A percentile compares a stretch with the other conserved stretches of the same genome.
These are phyloP conservation scores for Pavo muticus DNA, from an alignment of 2,113 vertebrate species.

Conservation along the genomic window DNA sequence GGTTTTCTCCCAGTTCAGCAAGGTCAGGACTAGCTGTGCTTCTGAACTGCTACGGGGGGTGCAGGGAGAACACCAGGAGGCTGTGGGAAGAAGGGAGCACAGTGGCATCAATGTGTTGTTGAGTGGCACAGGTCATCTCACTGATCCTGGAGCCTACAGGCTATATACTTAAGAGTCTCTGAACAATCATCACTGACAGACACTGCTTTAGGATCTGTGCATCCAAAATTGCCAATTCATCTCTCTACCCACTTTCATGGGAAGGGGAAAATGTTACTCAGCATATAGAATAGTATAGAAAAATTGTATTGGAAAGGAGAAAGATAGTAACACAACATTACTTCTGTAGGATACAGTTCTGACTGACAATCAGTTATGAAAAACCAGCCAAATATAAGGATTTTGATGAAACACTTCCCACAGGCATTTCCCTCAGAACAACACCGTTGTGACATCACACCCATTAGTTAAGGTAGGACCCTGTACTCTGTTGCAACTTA, in stretches of 20 bases:
- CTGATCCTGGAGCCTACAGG: background rate
- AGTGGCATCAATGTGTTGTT: background rate
- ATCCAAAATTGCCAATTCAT: background rate
- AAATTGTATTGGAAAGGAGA: background rate
- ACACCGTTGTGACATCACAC: fast-evolving
- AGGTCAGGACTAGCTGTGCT: fast-evolving
- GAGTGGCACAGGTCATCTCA: background rate
- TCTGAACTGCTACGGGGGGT: background rate
- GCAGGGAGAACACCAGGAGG: background rate
- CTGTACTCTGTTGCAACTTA: background rate
- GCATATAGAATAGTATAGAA: background rate
- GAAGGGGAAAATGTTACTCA: background rate
- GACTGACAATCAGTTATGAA: background rate
- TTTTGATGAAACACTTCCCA: background rate
- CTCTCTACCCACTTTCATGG: background rate
- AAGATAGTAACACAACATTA: background rate
- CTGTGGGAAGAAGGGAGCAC: background rate
- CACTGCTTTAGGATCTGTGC: background rate
- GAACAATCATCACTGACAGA: background rate
- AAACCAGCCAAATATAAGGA: background rate
- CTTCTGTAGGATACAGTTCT: background rate
- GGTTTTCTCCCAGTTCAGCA: background rate
- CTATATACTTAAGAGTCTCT: background rate
- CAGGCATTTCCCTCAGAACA: background rate
- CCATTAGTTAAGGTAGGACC: background rate